Base-by-base conservation (phyloP, 2,888 invertebrate genomes). In the Drosophila monieri region DNA sequence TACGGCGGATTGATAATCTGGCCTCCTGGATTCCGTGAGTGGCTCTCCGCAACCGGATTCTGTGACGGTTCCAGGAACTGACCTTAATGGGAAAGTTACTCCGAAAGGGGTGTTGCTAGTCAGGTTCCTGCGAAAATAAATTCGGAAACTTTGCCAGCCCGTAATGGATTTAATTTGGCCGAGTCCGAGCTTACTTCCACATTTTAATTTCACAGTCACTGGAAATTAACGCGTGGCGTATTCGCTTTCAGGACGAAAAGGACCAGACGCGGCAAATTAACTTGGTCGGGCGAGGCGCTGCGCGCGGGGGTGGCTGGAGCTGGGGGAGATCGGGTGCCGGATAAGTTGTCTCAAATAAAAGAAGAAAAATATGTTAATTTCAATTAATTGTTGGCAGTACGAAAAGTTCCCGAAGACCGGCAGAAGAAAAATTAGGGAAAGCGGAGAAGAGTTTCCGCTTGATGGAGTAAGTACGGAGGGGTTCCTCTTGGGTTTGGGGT, bases 311-410 rank as follows among this genome's bases (percentile, higher is more conserved):
- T 5, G 5, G n/a, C 12, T 6, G 48, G 10, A 6, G 10, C 18
- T 10, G 9, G 12, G 30, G 10, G 18, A 10, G 14, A 14, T 14
- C 12, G n/a, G 37, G 9, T 6, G 48, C 25, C 35, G 62, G 64
- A 65, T 68, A 76, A 68, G 67, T 81, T 75, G 79, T 70, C 76
- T 81, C 79, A 52, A 85, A 85, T 78, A 78, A 78, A 85, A 76
- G 71, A 69, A 39, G 73, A 68, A 64, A 86, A 83, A 83, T 78
- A 83, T 83, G 81, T 87, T 87, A 84, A 86, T 83, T 83, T 87
- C 85, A 87, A 83, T 83, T 83, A 83, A 83, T 85, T 83, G 85
- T 76, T 74, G 59, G 80, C 73, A 66, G 58, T 15, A 49, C 30
- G 60, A 59, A 67, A 67, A 67, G 71, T 65, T 65, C 47, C 53